These are phyloP conservation scores for Hapalemur alaotrensis DNA, from an alignment of 2,797 vertebrate species.

Conservation along the genomic window DNA sequence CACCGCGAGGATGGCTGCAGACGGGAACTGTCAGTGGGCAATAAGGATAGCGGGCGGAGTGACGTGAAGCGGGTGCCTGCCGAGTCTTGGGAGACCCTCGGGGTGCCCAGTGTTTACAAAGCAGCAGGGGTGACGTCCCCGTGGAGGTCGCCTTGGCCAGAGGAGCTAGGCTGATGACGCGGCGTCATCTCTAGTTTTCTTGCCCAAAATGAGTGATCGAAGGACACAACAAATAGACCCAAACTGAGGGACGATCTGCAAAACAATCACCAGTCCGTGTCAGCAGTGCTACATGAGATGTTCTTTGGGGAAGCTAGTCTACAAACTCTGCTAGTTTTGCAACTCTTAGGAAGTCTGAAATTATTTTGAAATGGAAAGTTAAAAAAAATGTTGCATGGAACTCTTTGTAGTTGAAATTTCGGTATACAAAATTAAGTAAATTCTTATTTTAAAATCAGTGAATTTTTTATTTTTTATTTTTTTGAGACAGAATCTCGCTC, in stretches of 20 bases:
- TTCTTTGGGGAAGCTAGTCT: background rate
- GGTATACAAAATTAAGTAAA: too few species aligned
- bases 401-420: background rate
- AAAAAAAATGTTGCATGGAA: background rate
- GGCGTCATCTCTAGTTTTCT: too few species aligned
- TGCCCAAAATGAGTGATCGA: rapidly evolving
- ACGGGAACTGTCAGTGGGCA: too few species aligned
- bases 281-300: rapidly evolving
- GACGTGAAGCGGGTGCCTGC: background rate
- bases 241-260: background rate
- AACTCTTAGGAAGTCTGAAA: background rate
- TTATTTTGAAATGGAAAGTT: background rate
- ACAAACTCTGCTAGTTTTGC: background rate
- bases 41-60: background rate
- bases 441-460: background rate
- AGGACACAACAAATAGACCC: background rate
- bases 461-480: too few species aligned
- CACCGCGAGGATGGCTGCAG: too few species aligned
- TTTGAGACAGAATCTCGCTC: too few species aligned
- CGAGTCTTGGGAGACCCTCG: background rate
- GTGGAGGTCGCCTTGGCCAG: background rate
- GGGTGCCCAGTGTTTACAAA: too few species aligned
- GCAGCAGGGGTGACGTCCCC: background rate
- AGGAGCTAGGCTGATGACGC: background rate
- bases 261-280: rapidly evolving